Percentiles rank a stretch among this genome's conserved stretches.
Evolutionary conservation across 2,888 invertebrate genomes (phyloP).

Genomic region (Crossocerus cetratus): DNA sequence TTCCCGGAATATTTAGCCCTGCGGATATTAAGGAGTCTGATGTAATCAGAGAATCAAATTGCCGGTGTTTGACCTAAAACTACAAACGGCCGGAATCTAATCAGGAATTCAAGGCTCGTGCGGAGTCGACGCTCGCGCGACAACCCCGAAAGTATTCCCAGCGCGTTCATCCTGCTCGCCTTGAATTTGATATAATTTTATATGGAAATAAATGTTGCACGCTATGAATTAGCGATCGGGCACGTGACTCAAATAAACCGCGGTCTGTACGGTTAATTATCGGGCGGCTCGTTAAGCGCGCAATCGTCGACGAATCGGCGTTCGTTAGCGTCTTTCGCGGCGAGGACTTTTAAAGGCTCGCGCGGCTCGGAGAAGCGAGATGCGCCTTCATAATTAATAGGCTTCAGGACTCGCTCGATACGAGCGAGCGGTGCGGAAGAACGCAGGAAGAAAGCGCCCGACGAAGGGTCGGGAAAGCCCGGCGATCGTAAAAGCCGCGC

Average conservation of each 20-base stretch:
- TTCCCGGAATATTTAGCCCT: no score
- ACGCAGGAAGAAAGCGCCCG: conserved; percentile 1
- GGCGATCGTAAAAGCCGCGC: conserved; percentile 40
- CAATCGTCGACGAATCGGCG: no score
- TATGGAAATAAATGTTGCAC: conserved; percentile 9
- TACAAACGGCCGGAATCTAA: neutral
- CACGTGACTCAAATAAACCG: neutral
- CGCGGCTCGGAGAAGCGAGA: neutral
- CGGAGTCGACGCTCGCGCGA: conserved; percentile 4
- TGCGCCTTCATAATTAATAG: conserved; percentile 20
- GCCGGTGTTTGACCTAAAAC: no score
- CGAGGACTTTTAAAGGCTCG: neutral
- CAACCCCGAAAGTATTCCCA: conserved; percentile 18
- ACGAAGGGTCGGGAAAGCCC: conserved; percentile 36
- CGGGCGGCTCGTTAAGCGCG: no score
- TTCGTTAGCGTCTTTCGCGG: neutral
- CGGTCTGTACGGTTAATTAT: no score
- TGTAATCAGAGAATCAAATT: no score
- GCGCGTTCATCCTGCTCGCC: conserved; percentile 9
- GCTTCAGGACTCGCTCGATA: conserved; percentile 1
- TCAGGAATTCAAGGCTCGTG: neutral
- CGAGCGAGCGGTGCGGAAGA: conserved; percentile 9
- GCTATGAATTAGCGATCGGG: neutral
- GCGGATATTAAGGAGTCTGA: no score
- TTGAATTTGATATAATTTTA: conserved; percentile 30